phyloP scores from a whole-genome alignment of 1,140 invertebrate genomes.

The Drosophila ananassae region DNA sequence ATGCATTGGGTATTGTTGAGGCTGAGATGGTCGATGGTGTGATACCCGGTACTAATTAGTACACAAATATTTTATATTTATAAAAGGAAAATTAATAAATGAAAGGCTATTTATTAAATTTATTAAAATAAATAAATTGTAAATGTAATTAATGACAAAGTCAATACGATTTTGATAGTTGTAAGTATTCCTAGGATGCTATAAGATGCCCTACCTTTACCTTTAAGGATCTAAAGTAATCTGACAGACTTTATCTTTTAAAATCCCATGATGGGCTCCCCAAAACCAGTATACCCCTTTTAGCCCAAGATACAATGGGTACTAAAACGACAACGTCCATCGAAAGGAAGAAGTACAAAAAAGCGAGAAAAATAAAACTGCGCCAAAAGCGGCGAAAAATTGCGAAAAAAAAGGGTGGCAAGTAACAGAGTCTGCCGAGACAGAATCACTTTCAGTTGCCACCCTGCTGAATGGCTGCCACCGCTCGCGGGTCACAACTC shows the following conservation, averaged over 20 bases:
- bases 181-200: too few relatives aligned
- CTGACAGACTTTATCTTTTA: too few relatives aligned
- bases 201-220: too few relatives aligned
- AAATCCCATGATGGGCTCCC: neutral
- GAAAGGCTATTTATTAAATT: too few relatives aligned
- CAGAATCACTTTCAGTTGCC: constrained; percentile 63
- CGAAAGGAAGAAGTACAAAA: constrained; percentile 45
- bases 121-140: too few relatives aligned
- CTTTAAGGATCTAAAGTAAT: too few relatives aligned
- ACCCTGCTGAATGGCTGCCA: constrained; percentile 57
- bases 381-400: constrained; percentile 62
- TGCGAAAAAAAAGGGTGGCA: constrained; percentile 69
- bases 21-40: neutral
- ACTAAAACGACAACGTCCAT: constrained; percentile 61
- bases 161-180: too few relatives aligned
- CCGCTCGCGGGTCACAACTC: constrained; percentile 57
- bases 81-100: too few relatives aligned
- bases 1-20: neutral
- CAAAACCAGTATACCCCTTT: neutral
- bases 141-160: too few relatives aligned
- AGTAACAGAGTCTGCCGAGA: constrained; percentile 52
- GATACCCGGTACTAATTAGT: constrained; percentile 6
- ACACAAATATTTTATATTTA: neutral
- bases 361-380: constrained; percentile 57
- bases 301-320: neutral